Evolutionary conservation across 2,888 invertebrate genomes (phyloP).

Genomic region (Drosophila paranaensis): DNA sequence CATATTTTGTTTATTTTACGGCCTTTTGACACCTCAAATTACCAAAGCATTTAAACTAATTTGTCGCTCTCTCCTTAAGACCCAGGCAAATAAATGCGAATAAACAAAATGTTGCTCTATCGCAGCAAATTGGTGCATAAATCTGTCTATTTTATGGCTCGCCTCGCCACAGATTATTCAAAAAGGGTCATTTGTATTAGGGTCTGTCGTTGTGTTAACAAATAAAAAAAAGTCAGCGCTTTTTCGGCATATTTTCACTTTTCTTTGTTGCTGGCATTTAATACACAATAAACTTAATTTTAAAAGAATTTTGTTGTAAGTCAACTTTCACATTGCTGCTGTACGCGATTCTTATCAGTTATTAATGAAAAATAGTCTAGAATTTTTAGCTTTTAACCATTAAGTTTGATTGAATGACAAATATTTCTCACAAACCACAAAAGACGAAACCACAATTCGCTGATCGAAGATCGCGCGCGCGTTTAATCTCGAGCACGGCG

Average conservation of each 20-base stretch:
- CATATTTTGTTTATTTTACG: constrained; percentile 24
- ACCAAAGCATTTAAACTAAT: constrained; percentile 33
- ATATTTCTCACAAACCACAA: constrained; percentile 9
- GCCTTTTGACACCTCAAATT: constrained; percentile 40
- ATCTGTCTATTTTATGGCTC: constrained; percentile 46
- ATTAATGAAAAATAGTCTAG: constrained; percentile 21
- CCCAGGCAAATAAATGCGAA: neutral
- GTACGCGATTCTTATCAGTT: neutral
- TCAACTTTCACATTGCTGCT: constrained; percentile 50
- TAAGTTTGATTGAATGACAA: constrained; percentile 3
- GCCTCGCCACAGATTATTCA: constrained; percentile 28
- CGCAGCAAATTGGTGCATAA: constrained; percentile 50
- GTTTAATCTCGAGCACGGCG: constrained; percentile 40
- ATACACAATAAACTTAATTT: constrained; percentile 36
- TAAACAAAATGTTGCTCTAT: constrained; percentile 6
- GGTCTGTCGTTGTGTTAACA: constrained; percentile 29
- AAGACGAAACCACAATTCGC: neutral
- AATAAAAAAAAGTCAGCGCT: neutral
- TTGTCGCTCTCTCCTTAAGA: constrained; percentile 29
- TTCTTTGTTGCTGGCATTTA: constrained; percentile 30
- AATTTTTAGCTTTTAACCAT: constrained; percentile 2
- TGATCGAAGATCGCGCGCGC: constrained; percentile 33
- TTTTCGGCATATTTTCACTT: constrained; percentile 50
- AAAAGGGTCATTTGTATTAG: constrained; percentile 50
- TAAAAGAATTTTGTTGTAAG: constrained; percentile 36